These are phyloP conservation scores for Vireo griseus DNA, from an alignment of 2,797 vertebrate genomes.

Conservation along the genomic window DNA sequence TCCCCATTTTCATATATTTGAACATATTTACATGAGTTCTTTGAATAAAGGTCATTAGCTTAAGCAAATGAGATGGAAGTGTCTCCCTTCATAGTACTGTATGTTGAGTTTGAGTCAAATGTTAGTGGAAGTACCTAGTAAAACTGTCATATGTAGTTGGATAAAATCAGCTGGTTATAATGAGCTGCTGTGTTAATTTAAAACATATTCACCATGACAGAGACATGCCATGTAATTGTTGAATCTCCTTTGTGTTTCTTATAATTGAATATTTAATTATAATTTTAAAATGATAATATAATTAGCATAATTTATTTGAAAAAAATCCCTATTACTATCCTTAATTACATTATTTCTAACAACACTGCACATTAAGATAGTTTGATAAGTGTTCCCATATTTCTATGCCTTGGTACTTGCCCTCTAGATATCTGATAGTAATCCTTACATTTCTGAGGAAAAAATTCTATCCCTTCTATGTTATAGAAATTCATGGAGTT, in stretches of 20 bases:
- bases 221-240: constrained; percentile 45
- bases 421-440: background rate
- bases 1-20: background rate
- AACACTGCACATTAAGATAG: constrained; percentile 8
- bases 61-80: background rate
- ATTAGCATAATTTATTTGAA: constrained; percentile 46
- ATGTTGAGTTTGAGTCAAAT: background rate
- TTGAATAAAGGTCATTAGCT: background rate
- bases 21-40: background rate
- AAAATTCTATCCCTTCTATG: background rate
- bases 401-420: background rate
- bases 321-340: background rate
- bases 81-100: background rate
- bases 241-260: constrained; percentile 43
- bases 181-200: constrained; percentile 37
- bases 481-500: background rate
- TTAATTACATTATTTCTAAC: constrained; percentile 55
- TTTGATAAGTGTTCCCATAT: background rate
- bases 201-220: constrained; percentile 58
- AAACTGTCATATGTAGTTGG: background rate
- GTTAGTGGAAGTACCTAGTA: background rate
- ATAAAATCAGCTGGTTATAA: constrained; percentile 45
- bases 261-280: constrained; percentile 56
- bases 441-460: background rate
- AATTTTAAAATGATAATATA: constrained; percentile 6